Evolutionary conservation across 2,797 vertebrate species (phyloP).

Genomic region (Argyrosomus regius): DNA sequence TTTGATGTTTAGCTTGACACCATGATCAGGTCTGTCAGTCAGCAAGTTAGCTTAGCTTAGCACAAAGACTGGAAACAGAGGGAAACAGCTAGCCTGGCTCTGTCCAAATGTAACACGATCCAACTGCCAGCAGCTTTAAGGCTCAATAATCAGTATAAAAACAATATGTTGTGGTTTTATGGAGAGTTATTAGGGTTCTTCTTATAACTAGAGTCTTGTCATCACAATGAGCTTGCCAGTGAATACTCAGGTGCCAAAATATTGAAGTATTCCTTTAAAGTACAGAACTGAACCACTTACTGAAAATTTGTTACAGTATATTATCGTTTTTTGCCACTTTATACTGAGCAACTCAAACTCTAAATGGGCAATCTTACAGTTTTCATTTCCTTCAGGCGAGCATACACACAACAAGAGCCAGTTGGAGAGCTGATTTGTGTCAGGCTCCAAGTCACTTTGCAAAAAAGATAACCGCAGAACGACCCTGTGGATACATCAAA

Average conservation of each 20-base stretch:
- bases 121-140: not conserved
- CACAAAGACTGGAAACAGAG: no score
- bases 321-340: not conserved
- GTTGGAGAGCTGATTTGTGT: not conserved
- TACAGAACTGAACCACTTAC: not conserved
- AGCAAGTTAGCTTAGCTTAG: no score
- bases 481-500: conserved; percentile 11
- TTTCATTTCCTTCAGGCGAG: not conserved
- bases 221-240: not conserved
- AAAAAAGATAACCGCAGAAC: conserved; percentile 19
- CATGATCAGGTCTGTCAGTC: not conserved
- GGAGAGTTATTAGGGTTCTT: not conserved
- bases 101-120: not conserved
- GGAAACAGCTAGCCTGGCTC: no score
- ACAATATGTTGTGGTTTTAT: not conserved
- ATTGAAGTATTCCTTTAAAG: not conserved
- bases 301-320: not conserved
- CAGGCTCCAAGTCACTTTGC: conserved; percentile 7
- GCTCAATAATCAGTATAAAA: not conserved
- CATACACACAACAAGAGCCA: not conserved
- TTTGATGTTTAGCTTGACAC: not conserved
- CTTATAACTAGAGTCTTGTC: not conserved
- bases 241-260: not conserved
- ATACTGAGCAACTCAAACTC: conserved; percentile 2
- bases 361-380: not conserved